These are phyloP conservation scores for Carcharodon carcharias DNA, from an alignment of 2,797 vertebrate genomes.

Conservation along the genomic window DNA sequence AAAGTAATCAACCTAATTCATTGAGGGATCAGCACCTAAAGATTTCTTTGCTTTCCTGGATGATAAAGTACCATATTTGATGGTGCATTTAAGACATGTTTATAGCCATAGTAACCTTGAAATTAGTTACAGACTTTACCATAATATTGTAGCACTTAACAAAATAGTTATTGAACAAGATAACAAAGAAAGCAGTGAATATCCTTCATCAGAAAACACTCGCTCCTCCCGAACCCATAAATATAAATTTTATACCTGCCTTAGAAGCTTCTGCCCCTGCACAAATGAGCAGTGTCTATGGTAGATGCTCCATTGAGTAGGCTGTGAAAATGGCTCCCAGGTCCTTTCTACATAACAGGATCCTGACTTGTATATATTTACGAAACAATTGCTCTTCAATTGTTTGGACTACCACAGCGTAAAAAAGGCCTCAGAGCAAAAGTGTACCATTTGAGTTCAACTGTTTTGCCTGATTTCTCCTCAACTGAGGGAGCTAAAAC, in stretches of 20 bases:
- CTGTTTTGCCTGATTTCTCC: neutral
- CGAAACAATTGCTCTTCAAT: neutral
- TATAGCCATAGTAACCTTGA: neutral
- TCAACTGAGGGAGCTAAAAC: neutral
- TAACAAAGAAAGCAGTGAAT: neutral
- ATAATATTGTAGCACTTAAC: neutral
- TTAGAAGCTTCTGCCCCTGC: neutral
- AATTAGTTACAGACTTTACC: neutral
- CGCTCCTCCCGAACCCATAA: neutral
- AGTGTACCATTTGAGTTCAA: neutral
- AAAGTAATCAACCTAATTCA: neutral
- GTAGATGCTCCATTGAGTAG: neutral
- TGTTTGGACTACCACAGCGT: neutral
- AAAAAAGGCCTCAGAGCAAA: neutral
- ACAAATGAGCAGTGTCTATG: neutral
- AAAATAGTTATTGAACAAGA: slow-evolving; percentile 9
- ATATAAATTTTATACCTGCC: neutral
- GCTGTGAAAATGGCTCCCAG: neutral
- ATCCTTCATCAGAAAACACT: neutral
- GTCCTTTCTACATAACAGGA: neutral
- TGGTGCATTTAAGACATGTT: neutral
- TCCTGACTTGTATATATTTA: neutral
- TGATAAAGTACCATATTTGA: neutral
- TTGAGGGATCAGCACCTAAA: neutral
- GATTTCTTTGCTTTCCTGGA: neutral